Base-by-base conservation (phyloP, 2,797 vertebrate species). In the Chelon labrosus region DNA sequence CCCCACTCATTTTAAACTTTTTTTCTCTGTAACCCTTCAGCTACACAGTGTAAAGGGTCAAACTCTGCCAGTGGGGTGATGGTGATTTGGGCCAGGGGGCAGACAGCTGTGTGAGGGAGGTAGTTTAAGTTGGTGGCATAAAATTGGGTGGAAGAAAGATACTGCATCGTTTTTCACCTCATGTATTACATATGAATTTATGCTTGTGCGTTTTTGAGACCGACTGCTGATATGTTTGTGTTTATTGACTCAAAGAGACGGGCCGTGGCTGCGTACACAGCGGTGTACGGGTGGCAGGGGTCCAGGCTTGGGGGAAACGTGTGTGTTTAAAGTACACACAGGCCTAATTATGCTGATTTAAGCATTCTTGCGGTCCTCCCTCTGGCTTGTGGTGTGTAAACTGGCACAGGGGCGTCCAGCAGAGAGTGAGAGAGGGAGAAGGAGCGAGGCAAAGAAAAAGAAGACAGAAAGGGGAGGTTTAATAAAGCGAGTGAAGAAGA, bases 331-430 rank as follows among this genome's bases (percentile, higher is more conserved):
- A 92, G 89, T 91, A 93, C 88, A 93, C 92, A 91, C 88, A 86
- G 85, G 87, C 89, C 88, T 93, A 92, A 91, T 91, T 91, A 90
- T 92, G 92, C 90, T 93, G 93, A 93, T 93, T 93, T 90, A 93
- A 91, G 90, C 90, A 93, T 91, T 93, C 90, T 93, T 93, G 90
- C 63, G 91, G 91, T 91, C 86, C 84, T 92, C 91, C 88, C 92
- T 88, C 84, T 90, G 90, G 91, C 91, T 93, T 92, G 91, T 79
- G 92, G 92, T 88, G 88, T 90, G 89, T 91, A 92, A 92, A 92
- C 91, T 91, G 92, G 91, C 88, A 87, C 81, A 76, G 86, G 70
- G 87, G 84, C 76, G 68, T 88, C 88, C 88, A 89, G 85, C 83
- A 71, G 74, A 78, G 86, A 81, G 78, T 13, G 75, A 65, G 67